Percentiles rank a stretch among this genome's conserved stretches.
Evolutionary conservation across 30 jellyfish, hydroid and myxozoan species (phyloP).

Genomic region (Haliclystus octoradiatus): DNA sequence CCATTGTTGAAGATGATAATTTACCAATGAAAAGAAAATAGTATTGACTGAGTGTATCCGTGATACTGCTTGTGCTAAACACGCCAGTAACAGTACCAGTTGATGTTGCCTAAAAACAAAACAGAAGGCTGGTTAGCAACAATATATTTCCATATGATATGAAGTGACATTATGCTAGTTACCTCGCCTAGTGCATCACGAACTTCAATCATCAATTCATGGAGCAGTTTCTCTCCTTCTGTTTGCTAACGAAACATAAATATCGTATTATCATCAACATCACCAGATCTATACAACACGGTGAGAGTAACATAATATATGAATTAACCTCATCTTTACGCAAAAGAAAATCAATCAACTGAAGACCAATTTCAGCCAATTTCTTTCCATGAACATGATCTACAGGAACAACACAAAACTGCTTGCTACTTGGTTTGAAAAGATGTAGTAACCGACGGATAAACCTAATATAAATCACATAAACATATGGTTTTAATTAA

Average conservation of each 20-base stretch:
- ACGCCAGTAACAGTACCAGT: conserved; percentile 76
- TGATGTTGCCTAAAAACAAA: conserved; percentile 56
- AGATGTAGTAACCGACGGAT: conserved; percentile 50
- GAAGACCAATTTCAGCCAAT: conserved; percentile 64
- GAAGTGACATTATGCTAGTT: not conserved
- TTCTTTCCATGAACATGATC: conserved; percentile 30
- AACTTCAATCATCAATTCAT: conserved; percentile 70
- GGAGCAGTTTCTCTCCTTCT: conserved; percentile 68
- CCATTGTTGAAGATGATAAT: conserved; percentile 61
- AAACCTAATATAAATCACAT: conserved; percentile 26
- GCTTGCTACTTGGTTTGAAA: conserved; percentile 73
- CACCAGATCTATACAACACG: too few species aligned
- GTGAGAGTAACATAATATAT: too few species aligned
- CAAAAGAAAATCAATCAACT: conserved; percentile 67
- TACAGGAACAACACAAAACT: conserved; percentile 42
- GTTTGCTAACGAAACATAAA: conserved; percentile 60
- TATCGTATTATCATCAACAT: not conserved
- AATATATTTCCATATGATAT: not conserved
- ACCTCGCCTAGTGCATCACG: conserved; percentile 85
- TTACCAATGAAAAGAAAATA: conserved; percentile 75
- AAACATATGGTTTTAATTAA: not conserved
- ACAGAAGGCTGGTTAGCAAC: not conserved
- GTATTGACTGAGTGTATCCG: conserved; percentile 59
- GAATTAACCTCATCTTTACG: conserved; percentile 63
- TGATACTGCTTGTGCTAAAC: conserved; percentile 56